Conservation (phyloP, 2,113 vertebrate species). For the Aspiorhynchus laticeps region DNA sequence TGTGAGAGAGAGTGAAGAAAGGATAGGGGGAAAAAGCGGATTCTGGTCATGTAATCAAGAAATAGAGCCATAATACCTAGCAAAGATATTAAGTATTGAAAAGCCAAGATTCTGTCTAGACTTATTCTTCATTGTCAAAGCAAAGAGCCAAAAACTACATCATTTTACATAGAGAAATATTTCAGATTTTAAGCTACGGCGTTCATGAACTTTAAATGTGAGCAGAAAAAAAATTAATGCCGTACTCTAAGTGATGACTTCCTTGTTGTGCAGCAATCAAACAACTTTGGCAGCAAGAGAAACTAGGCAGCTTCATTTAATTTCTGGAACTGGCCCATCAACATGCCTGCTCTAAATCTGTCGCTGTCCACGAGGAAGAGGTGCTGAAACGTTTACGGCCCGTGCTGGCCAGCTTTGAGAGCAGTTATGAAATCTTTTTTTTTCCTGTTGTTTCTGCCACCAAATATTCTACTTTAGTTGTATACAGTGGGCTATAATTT, state of each 20-base stretch:
- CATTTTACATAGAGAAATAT: not conserved
- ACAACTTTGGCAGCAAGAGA: constrained; percentile 34
- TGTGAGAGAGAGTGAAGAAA: constrained; percentile 6
- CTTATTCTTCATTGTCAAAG: not conserved
- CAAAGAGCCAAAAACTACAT: not conserved
- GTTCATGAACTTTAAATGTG: constrained; percentile 17
- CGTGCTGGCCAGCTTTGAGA: constrained; percentile 15
- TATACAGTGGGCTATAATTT: not conserved
- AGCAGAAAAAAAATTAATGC: constrained; percentile 4
- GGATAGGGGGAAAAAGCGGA: not conserved
- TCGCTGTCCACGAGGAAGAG: constrained; percentile 47
- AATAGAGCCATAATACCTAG: not conserved
- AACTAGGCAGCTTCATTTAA: constrained; percentile 46
- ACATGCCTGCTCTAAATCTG: constrained; percentile 53
- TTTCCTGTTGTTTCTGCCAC: not conserved
- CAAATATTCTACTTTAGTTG: not conserved
- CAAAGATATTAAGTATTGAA: not conserved
- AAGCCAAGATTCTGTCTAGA: not conserved
- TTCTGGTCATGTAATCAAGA: not conserved
- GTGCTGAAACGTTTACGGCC: constrained; percentile 42
- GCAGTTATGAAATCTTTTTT: not conserved
- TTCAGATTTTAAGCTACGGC: not conserved
- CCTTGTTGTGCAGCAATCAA: constrained; percentile 40
- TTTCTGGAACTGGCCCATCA: constrained; percentile 43
- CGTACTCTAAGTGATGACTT: constrained; percentile 23